phyloP scores from a whole-genome alignment of 2,113 vertebrate species.

The Symphodus melops region DNA sequence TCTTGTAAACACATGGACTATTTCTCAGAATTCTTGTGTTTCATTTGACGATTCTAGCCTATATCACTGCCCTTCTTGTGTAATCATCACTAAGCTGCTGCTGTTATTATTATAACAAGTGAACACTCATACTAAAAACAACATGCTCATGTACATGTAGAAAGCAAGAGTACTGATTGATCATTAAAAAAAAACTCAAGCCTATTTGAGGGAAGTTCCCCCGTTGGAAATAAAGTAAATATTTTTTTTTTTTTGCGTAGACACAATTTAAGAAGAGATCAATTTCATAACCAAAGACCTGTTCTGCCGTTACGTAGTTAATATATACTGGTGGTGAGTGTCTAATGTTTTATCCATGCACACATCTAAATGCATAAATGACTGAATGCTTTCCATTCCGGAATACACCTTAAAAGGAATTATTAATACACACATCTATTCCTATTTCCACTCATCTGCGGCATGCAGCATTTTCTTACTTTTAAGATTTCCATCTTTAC shows the following conservation, averaged over 20 bases:
- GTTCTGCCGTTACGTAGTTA: conserved; percentile 3
- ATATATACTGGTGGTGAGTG: background rate
- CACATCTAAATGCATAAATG: conserved; percentile 9
- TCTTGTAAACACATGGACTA: conserved; percentile 29
- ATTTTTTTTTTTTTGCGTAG: conserved; percentile 13
- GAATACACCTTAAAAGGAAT: conserved; percentile 1
- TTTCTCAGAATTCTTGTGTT: conserved; percentile 30
- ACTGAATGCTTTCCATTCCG: background rate
- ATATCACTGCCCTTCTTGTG: background rate
- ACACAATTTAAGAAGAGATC: background rate
- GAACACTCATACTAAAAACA: background rate
- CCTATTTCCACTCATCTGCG: background rate
- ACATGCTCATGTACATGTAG: conserved; percentile 13
- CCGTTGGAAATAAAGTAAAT: conserved; percentile 40
- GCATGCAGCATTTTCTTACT: background rate
- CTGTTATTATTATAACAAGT: conserved; percentile 8
- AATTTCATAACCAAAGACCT: background rate
- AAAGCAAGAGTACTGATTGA: conserved; percentile 50
- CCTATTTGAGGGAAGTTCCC: conserved; percentile 33
- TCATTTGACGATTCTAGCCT: background rate
- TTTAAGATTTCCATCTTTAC: background rate
- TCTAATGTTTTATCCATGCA: conserved; percentile 11
- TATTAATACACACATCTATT: background rate
- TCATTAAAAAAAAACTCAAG: conserved; percentile 55
- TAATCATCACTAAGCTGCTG: conserved; percentile 17